Evolutionary conservation across 2,113 vertebrate species (phyloP).

Genomic region (Colius striatus): DNA sequence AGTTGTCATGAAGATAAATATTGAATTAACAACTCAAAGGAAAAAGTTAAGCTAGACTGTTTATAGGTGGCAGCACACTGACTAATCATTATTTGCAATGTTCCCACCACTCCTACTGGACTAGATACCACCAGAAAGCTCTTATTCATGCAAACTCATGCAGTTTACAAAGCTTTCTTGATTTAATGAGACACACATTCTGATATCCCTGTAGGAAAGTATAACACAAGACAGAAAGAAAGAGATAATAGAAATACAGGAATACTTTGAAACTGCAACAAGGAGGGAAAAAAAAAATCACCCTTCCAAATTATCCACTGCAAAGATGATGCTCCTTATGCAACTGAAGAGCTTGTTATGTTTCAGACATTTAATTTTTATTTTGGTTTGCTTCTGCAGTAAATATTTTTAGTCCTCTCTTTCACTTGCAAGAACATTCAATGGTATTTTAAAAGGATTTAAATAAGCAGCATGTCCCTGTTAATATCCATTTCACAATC

Average conservation of each 20-base stretch:
- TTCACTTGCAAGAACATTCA: slow-evolving; percentile 53
- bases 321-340: neutral
- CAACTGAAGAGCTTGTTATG: neutral
- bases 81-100: neutral
- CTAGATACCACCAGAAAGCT: neutral
- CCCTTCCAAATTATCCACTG: neutral
- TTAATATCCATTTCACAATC: slow-evolving; percentile 43
- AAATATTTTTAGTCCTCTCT: slow-evolving; percentile 59
- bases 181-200: neutral
- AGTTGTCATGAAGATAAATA: neutral
- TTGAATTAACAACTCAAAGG: neutral
- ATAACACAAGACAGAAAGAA: neutral
- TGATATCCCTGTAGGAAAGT: neutral
- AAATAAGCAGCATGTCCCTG: slow-evolving; percentile 29
- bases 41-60: neutral
- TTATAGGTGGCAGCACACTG: neutral
- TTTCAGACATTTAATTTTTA: slow-evolving; percentile 48
- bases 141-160: neutral
- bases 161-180: neutral
- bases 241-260: neutral
- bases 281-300: neutral
- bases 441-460: slow-evolving; percentile 52
- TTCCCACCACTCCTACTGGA: neutral
- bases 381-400: slow-evolving; percentile 42
- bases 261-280: neutral